Conservation (phyloP, 1,140 invertebrate genomes). For the Drosophila burlai region DNA sequence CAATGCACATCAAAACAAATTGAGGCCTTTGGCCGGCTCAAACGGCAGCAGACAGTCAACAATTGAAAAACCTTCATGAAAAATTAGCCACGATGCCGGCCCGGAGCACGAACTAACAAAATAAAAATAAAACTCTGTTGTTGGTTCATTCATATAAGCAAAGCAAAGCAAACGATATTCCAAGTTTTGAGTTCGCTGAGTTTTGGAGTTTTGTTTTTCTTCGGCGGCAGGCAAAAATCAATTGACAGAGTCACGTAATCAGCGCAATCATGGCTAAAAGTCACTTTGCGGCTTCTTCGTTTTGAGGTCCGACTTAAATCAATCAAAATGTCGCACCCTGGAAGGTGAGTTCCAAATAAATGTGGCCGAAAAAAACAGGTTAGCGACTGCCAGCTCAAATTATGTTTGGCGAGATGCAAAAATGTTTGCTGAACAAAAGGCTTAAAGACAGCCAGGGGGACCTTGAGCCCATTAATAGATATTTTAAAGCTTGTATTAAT, state of each 20-base stretch:
- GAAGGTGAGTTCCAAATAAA: constrained; percentile 5
- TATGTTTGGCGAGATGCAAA: constrained; percentile 42
- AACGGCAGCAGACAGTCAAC: constrained; percentile 39
- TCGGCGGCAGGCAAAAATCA: constrained; percentile 59
- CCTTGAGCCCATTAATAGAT: constrained; percentile 45
- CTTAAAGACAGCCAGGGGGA: background rate
- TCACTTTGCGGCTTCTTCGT: constrained; percentile 47
- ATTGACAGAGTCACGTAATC: constrained; percentile 81
- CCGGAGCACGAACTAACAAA: constrained; percentile 55
- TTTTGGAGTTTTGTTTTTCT: constrained; percentile 31
- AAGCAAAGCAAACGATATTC: constrained; percentile 23
- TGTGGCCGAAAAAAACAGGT: constrained; percentile 28
- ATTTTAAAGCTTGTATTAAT: constrained; percentile 18
- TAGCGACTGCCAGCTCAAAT: constrained; percentile 5
- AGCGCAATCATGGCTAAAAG: constrained; percentile 74
- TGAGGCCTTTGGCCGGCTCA: constrained; percentile 75
- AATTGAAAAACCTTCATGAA: constrained; percentile 80
- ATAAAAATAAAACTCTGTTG: constrained; percentile 22
- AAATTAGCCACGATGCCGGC: constrained; percentile 69
- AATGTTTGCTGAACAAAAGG: constrained; percentile 26
- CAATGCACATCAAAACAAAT: constrained; percentile 74
- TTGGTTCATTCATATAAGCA: constrained; percentile 67
- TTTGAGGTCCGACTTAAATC: constrained; percentile 27
- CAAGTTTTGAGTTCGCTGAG: constrained; percentile 20
- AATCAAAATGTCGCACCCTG: constrained; percentile 56